A percentile compares a stretch with the other conserved stretches of the same genome.
Evolutionary conservation across 1,140 invertebrate species (phyloP).

Genomic region (Drosophila parabipectinata): DNA sequence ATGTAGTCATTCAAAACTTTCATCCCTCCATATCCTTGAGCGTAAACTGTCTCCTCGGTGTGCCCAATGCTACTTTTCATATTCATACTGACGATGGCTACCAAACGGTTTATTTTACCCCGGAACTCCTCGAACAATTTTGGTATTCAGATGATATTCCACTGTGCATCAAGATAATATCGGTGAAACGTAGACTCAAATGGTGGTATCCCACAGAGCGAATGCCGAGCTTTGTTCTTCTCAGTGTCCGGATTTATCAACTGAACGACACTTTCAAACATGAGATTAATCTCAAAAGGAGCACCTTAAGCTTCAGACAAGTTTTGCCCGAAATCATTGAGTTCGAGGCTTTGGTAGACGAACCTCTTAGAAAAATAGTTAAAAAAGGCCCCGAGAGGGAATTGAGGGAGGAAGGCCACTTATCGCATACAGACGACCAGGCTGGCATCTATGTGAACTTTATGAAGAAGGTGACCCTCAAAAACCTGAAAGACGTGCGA

Average conservation of each 20-base stretch:
- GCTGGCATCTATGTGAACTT: conserved; percentile 5
- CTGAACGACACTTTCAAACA: neutral
- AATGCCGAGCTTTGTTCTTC: conserved; percentile 23
- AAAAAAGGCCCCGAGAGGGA: neutral
- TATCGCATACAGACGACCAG: neutral
- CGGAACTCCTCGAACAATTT: conserved; percentile 21
- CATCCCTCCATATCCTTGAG: neutral
- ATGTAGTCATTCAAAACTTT: neutral
- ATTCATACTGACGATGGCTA: conserved; percentile 18
- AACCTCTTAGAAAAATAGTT: no score
- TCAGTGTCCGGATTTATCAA: conserved; percentile 36
- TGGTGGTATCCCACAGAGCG: conserved; percentile 63
- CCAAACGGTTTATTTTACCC: conserved; percentile 22
- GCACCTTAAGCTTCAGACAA: neutral
- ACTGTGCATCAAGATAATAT: conserved; percentile 37
- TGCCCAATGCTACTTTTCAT: neutral
- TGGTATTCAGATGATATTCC: neutral
- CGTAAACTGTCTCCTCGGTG: conserved; percentile 15
- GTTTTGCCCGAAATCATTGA: neutral
- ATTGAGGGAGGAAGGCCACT: neutral
- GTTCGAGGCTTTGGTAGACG: neutral
- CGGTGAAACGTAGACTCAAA: conserved; percentile 19
- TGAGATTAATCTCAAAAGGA: neutral
- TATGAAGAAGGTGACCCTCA: neutral
- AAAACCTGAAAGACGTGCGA: neutral